phyloP scores from a whole-genome alignment of 2,888 invertebrate species.

The Heterodera filipjevi region DNA sequence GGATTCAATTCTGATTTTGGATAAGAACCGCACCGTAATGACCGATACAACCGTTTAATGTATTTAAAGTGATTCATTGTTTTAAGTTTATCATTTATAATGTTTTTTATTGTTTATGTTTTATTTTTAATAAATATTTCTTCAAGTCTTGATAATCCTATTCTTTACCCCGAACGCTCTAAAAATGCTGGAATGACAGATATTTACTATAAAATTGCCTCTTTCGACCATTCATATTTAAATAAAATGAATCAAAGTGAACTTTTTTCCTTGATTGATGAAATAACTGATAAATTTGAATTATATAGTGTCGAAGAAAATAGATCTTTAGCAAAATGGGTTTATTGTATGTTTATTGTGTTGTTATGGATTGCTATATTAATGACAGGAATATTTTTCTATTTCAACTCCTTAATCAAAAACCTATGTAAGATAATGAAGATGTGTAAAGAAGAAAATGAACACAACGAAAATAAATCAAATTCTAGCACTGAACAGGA shows the following conservation, averaged over 20 bases:
- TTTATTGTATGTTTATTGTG: not conserved
- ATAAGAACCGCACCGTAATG: no score
- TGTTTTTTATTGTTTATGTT: no score
- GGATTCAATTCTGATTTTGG: no score
- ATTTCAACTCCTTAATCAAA: not conserved
- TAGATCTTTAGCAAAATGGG: not conserved
- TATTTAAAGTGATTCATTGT: no score
- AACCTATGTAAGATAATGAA: not conserved
- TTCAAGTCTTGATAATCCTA: not conserved
- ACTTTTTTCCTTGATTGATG: not conserved
- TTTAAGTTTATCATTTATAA: no score
- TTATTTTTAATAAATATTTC: not conserved
- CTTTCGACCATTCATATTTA: not conserved
- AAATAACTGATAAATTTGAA: not conserved
- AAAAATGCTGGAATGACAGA: not conserved
- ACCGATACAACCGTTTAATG: no score
- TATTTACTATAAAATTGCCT: not conserved
- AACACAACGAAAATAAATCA: not conserved
- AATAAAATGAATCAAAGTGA: not conserved
- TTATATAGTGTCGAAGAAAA: not conserved
- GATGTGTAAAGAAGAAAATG: not conserved
- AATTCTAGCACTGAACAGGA: not conserved
- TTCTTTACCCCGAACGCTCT: not conserved
- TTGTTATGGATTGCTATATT: not conserved
- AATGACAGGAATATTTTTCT: not conserved